Evolutionary conservation across 2,888 invertebrate genomes (phyloP).

Genomic region (Melinopterus prodromus): DNA sequence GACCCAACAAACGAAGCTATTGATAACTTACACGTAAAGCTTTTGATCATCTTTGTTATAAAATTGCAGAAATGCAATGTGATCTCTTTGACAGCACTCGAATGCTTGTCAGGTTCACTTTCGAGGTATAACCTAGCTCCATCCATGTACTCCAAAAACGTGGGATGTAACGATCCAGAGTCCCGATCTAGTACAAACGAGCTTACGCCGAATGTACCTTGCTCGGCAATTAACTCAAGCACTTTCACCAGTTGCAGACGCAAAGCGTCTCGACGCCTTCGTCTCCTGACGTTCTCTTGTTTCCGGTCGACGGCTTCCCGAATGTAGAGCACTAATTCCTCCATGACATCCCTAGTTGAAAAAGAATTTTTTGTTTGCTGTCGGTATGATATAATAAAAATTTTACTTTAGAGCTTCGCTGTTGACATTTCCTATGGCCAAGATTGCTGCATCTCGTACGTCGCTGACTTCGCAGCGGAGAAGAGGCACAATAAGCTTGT

Average conservation of each 20-base stretch:
- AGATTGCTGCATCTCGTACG: slow-evolving; percentile 92
- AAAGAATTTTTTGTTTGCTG: background rate
- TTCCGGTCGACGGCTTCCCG: slow-evolving; percentile 97
- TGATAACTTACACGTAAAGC: slow-evolving; percentile 81
- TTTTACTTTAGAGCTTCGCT: slow-evolving; percentile 89
- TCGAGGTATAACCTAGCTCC: slow-evolving; percentile 92
- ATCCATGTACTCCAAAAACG: slow-evolving; percentile 94
- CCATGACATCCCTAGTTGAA: slow-evolving; percentile 89
- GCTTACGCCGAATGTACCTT: slow-evolving; percentile 88
- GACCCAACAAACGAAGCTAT: slow-evolving; percentile 23
- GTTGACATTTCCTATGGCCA: slow-evolving; percentile 95
- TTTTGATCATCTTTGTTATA: slow-evolving; percentile 91
- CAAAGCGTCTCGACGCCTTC: slow-evolving; percentile 90
- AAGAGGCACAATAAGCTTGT: slow-evolving; percentile 92
- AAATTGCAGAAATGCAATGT: slow-evolving; percentile 95
- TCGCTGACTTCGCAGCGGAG: slow-evolving; percentile 93
- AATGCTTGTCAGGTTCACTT: slow-evolving; percentile 93
- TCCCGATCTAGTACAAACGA: slow-evolving; percentile 60
- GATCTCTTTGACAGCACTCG: slow-evolving; percentile 86
- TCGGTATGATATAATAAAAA: slow-evolving; percentile 21
- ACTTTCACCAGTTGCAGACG: slow-evolving; percentile 91
- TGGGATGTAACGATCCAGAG: slow-evolving; percentile 83
- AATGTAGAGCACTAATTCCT: slow-evolving; percentile 90
- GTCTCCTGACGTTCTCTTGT: slow-evolving; percentile 94
- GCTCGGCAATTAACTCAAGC: slow-evolving; percentile 90